Percentiles rank a stretch among this genome's conserved stretches.
These are phyloP conservation scores for Sipha maydis DNA, from an alignment of 2,888 invertebrate species.

Conservation along the genomic window DNA sequence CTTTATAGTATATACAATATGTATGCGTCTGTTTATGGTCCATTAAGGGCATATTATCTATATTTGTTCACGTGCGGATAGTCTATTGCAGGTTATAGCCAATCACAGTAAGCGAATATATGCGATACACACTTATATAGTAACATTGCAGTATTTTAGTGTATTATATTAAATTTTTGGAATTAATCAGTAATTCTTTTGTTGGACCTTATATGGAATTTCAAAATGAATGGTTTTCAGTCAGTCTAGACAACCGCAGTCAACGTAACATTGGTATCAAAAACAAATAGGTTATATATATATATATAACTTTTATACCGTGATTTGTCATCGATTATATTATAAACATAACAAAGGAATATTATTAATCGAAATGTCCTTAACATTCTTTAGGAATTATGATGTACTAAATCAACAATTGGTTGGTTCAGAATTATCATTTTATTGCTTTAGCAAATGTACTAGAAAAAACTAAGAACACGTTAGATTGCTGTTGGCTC, in stretches of 20 bases:
- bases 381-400: slow-evolving; percentile 44
- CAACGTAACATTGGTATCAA: background rate
- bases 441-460: slow-evolving; percentile 19
- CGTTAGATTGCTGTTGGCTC: background rate
- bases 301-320: background rate
- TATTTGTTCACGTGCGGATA: too few relatives aligned
- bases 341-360: slow-evolving; percentile 13
- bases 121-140: background rate
- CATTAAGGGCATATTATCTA: too few relatives aligned
- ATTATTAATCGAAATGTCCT: slow-evolving; percentile 30
- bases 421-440: slow-evolving; percentile 27
- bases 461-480: background rate
- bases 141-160: background rate
- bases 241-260: slow-evolving; percentile 26
- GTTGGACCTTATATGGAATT: background rate
- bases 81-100: too few relatives aligned
- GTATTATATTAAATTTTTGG: background rate
- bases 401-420: slow-evolving; percentile 44
- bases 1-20: background rate
- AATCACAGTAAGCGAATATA: background rate
- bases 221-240: slow-evolving; percentile 1
- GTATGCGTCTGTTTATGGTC: background rate
- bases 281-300: background rate
- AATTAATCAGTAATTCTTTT: background rate
- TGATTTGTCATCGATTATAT: slow-evolving; percentile 33